Evolutionary conservation across 37 sponge, comb jelly and placozoan genomes (phyloP), one percentile per base, ranked within the genome.

Genomic region (Mnemiopsis leidyi): DNA sequence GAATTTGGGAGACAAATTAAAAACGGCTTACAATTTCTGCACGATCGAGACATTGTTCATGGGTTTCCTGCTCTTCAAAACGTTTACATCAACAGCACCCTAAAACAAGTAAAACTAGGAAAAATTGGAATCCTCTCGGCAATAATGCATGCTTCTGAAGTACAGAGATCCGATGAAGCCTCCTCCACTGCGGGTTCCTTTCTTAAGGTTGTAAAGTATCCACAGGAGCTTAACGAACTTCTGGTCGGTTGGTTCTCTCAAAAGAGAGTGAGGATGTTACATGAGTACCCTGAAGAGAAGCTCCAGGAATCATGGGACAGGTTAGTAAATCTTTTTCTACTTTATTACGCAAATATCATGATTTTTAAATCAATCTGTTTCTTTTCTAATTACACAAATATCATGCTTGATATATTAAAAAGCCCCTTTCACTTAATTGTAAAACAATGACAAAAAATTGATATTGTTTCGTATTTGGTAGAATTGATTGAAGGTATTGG

Each of bases 1-100:
- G 90, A 85, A 21, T 85, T 85, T 85, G 90, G 90, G 36, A 85
- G 61, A 38, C 90, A 85, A 61, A 85, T 85, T 36, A 85, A 85
- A 29, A 40, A 23, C n/a, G 90, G 38, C 0, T 37, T 85, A 13
- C 24, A 36, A 13, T 85, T 85, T 26, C 90, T 85, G 39, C 90
- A 85, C 36, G 90, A 85, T 40, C 40, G 90, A 25, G 90, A 85
- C n/a, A 85, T 85, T n/a, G 61, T 40, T 39, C 90, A 85, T 39
- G 90, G 90, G 25, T 85, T 85, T 85, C 90, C 90, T 39, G 90
- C 90, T 40, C 90, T 85, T 5, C 61, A 40, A 25, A 85, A 85
- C 35, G 90, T 85, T 5, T 85, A 85, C 61, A 85, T 85, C 40
- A 40, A 85, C 61, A 0, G 0, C 3, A 28, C 61, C n/a, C 20